Conservation (phyloP, 2,797 vertebrate species). For the Phrynocephalus guinanensis region DNA sequence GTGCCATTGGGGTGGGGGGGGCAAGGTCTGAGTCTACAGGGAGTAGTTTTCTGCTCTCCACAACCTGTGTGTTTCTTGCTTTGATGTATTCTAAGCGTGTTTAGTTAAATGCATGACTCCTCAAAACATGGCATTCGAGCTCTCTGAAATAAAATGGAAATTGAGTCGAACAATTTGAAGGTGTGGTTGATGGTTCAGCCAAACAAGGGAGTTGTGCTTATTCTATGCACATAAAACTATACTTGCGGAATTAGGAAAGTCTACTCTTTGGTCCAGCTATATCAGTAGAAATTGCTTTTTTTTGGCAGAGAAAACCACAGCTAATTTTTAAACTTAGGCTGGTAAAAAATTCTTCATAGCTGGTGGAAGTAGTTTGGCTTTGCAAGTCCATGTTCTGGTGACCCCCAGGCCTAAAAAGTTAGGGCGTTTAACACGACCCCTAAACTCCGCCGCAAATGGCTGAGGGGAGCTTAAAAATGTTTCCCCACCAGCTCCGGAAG, state of each 20-base stretch:
- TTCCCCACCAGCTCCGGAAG: too few relatives aligned
- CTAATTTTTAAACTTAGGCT: neutral
- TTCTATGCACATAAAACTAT: neutral
- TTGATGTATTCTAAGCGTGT: too few relatives aligned
- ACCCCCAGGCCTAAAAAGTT: too few relatives aligned
- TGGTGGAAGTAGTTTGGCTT: neutral
- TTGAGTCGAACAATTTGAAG: neutral
- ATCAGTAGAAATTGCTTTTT: neutral
- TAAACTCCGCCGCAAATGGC: too few relatives aligned
- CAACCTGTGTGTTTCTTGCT: too few relatives aligned
- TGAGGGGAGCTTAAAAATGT: too few relatives aligned
- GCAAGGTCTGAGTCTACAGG: neutral
- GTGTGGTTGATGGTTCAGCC: too few relatives aligned
- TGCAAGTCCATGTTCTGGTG: neutral
- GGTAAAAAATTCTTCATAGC: neutral
- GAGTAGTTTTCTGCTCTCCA: too few relatives aligned
- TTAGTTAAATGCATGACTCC: neutral
- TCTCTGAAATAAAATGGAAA: neutral
- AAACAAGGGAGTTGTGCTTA: neutral
- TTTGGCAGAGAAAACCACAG: neutral
- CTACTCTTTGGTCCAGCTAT: neutral
- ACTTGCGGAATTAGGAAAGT: neutral
- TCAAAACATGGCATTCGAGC: neutral
- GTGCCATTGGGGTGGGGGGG: slow-evolving; percentile 14
- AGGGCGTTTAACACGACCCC: too few relatives aligned